A percentile compares a stretch with the other conserved stretches of the same genome.
phyloP scores from a whole-genome alignment of 2,888 invertebrate genomes.

The Morinoia aosen region DNA sequence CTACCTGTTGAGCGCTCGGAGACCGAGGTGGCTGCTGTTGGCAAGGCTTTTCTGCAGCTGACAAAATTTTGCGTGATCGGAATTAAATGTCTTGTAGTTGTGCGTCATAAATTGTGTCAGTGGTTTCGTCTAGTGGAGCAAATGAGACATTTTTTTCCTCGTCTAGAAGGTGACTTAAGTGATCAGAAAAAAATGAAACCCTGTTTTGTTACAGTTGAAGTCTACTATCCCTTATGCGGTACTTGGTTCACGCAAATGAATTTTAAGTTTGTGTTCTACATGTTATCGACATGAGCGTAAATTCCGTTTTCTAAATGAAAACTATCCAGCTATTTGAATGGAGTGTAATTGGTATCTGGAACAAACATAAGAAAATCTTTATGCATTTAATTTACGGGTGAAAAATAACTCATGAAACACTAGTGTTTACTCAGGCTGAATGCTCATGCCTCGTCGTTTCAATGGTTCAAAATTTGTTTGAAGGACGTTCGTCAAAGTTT shows the following conservation, averaged over 20 bases:
- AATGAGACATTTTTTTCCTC: not conserved
- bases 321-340: no score
- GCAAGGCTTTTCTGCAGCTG: not conserved
- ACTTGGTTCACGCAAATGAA: not conserved
- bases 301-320: not conserved
- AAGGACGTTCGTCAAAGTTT: not conserved
- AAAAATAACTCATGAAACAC: not conserved
- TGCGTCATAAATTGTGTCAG: not conserved
- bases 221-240: not conserved
- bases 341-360: no score
- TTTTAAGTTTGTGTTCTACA: not conserved
- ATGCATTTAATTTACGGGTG: not conserved
- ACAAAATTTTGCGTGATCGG: not conserved
- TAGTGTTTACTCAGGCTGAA: not conserved
- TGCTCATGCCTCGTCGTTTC: not conserved
- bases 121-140: not conserved
- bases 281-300: not conserved
- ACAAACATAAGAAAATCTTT: not conserved
- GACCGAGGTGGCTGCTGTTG: not conserved
- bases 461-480: not conserved
- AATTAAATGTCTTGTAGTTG: not conserved
- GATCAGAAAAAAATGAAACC: not conserved
- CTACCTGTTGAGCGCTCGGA: constrained; percentile 32
- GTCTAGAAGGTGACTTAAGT: not conserved
- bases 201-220: not conserved